phyloP scores from a whole-genome alignment of 1,140 invertebrate genomes.

The Eumeta japonica region DNA sequence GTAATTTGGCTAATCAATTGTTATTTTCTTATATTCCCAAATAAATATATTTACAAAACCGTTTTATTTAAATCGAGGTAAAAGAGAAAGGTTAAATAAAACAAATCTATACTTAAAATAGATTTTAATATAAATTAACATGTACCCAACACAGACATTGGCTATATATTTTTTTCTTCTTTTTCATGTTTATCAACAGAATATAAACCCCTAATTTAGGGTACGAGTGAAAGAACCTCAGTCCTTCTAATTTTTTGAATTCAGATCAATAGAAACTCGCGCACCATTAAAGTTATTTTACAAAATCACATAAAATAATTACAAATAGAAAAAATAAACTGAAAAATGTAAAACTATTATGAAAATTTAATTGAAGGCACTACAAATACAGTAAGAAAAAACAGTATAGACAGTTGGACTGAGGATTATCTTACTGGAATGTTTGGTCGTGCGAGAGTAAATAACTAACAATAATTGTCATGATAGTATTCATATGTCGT shows the following conservation, averaged over 20 bases:
- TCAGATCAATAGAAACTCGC: not conserved
- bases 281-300: too few relatives aligned
- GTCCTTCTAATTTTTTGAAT: conserved; percentile 50
- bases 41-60: not conserved
- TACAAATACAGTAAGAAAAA: not conserved
- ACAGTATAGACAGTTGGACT: too few relatives aligned
- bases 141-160: conserved; percentile 53
- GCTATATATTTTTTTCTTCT: conserved; percentile 36
- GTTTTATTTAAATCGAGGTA: conserved; percentile 10
- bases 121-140: conserved; percentile 54
- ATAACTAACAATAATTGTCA: too few relatives aligned
- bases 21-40: not conserved
- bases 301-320: conserved; percentile 1
- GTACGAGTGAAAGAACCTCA: conserved; percentile 52
- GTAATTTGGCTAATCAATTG: not conserved
- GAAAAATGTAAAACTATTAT: not conserved
- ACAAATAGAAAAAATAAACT: not conserved
- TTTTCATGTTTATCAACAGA: too few relatives aligned
- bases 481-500: too few relatives aligned
- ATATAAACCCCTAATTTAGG: conserved; percentile 56
- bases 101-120: conserved; percentile 36
- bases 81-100: conserved; percentile 14
- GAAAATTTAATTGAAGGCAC: not conserved
- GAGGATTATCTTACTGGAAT: not conserved
- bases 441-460: too few relatives aligned